These are phyloP conservation scores for Plutella xylostella DNA, from an alignment of 2,888 invertebrate genomes.

Conservation along the genomic window DNA sequence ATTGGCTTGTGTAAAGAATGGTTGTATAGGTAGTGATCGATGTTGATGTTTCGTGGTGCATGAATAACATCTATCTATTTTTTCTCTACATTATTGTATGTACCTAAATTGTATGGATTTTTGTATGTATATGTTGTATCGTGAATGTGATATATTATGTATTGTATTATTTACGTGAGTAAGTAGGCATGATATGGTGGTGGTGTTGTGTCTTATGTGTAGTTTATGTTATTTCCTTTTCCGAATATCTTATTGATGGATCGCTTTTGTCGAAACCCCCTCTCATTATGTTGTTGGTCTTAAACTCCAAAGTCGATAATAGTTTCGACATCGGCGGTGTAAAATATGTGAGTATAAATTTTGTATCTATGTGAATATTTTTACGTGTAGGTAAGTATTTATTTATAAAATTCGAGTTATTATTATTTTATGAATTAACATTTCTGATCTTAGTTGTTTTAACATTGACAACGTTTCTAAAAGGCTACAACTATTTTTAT, in stretches of 20 bases:
- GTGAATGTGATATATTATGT: slow-evolving; percentile 18
- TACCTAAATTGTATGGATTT: slow-evolving; percentile 19
- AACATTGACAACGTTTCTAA: no score
- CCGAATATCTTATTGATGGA: slow-evolving; percentile 16
- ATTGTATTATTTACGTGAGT: no score
- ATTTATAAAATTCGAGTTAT: not conserved
- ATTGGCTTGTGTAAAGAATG: not conserved
- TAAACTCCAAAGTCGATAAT: slow-evolving; percentile 14
- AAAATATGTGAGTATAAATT: slow-evolving; percentile 34
- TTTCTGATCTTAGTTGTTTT: no score
- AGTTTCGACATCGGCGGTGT: slow-evolving; percentile 45
- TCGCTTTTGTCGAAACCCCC: slow-evolving; percentile 61
- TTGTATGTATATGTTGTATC: no score
- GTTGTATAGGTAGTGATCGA: slow-evolving; percentile 14
- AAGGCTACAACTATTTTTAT: no score
- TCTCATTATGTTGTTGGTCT: slow-evolving; percentile 17
- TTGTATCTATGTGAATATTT: not conserved
- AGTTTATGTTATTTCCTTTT: no score
- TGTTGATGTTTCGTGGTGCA: slow-evolving; percentile 56
- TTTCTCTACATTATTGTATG: slow-evolving; percentile 13
- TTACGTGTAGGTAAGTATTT: not conserved
- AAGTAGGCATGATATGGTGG: no score
- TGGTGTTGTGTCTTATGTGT: slow-evolving; percentile 53
- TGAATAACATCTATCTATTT: slow-evolving; percentile 64
- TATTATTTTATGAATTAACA: not conserved